Evolutionary conservation across 2,113 vertebrate genomes (phyloP).

Genomic region (Thomomys bottae): DNA sequence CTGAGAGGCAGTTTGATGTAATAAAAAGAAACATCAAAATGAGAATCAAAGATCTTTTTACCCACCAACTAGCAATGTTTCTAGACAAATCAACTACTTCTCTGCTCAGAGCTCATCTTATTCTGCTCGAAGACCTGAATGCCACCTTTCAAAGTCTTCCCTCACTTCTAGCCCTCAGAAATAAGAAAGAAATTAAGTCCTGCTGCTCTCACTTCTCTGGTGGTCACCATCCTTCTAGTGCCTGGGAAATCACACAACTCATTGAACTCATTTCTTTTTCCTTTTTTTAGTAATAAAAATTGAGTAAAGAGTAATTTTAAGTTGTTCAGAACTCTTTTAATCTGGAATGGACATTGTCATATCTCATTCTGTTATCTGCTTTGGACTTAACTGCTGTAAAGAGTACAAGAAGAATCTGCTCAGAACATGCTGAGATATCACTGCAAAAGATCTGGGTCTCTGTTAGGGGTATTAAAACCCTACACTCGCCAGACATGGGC

Average conservation of each 20-base stretch:
- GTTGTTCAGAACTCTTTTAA: not conserved
- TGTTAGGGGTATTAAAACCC: not conserved
- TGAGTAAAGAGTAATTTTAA: no score
- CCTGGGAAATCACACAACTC: not conserved
- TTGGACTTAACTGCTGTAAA: not conserved
- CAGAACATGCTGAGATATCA: not conserved
- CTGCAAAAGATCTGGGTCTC: not conserved
- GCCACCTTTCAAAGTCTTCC: not conserved
- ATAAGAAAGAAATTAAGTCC: not conserved
- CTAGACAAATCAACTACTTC: not conserved
- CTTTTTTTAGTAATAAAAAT: no score
- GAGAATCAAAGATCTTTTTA: not conserved
- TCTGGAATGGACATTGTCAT: not conserved
- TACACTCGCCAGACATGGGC: not conserved
- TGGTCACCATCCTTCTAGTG: not conserved
- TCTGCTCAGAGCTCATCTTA: not conserved
- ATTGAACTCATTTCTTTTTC: no score
- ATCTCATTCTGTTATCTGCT: not conserved
- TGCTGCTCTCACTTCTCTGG: not conserved
- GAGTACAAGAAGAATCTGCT: not conserved
- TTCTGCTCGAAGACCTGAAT: not conserved
- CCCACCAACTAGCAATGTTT: not conserved
- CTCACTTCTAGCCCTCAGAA: constrained; percentile 5
- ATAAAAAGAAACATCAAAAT: not conserved
- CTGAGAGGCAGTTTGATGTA: not conserved